phyloP scores from a whole-genome alignment of 2,888 invertebrate genomes.

The Epistrophe grossulariae region DNA sequence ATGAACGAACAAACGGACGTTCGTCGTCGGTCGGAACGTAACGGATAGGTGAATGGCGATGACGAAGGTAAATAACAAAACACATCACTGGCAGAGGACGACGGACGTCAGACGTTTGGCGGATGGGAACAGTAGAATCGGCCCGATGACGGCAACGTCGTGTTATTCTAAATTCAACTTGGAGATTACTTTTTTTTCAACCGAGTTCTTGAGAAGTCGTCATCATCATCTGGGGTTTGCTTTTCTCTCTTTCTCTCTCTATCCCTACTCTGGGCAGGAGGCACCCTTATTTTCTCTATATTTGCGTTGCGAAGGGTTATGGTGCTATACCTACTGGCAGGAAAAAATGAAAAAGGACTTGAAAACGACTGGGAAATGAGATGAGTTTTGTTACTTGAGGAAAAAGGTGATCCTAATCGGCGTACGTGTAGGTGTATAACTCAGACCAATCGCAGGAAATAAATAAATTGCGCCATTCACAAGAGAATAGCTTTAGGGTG shows the following conservation, averaged over 20 bases:
- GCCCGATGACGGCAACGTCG: neutral
- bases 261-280: neutral
- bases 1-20: constrained; percentile 10
- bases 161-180: constrained; percentile 57
- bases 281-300: neutral
- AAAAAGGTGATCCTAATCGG: constrained; percentile 7
- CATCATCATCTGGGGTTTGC: constrained; percentile 14
- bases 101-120: neutral
- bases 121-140: constrained; percentile 3
- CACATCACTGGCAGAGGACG: constrained; percentile 2
- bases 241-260: too few species aligned
- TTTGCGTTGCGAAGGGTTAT: constrained; percentile 9
- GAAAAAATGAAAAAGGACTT: constrained; percentile 9
- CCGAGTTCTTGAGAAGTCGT: constrained; percentile 23
- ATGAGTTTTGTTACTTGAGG: constrained; percentile 5
- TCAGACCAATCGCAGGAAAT: constrained; percentile 55
- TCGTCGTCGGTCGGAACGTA: neutral
- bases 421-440: constrained; percentile 34
- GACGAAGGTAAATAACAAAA: constrained; percentile 57
- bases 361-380: constrained; percentile 24
- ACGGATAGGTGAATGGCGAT: constrained; percentile 53
- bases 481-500: constrained; percentile 1
- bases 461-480: constrained; percentile 66
- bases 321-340: neutral
- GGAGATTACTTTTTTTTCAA: constrained; percentile 50